A percentile compares a stretch with the other conserved stretches of the same genome.
Evolutionary conservation across 2,797 vertebrate species (phyloP).

Genomic region (Phalanger gymnotis): DNA sequence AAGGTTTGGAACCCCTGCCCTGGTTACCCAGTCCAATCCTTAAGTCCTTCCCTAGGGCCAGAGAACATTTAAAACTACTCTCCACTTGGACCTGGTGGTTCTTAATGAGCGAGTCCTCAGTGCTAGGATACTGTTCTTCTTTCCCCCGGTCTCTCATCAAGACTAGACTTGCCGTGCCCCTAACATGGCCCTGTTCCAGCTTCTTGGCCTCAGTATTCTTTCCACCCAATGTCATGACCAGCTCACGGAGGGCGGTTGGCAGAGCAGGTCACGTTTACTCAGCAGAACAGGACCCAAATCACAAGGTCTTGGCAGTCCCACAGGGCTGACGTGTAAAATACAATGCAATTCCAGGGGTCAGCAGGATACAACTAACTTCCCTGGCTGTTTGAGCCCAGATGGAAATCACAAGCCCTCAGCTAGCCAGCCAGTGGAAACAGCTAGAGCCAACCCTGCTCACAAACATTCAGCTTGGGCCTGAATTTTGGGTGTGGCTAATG

Average conservation of each 20-base stretch:
- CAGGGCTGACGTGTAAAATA: not conserved
- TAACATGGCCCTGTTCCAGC: not conserved
- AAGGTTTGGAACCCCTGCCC: not conserved
- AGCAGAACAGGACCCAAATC: not conserved
- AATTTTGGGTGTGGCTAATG: not conserved
- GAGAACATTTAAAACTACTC: not conserved
- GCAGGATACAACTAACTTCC: not conserved
- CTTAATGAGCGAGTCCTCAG: not conserved
- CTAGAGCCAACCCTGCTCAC: not conserved
- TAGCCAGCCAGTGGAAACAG: not conserved
- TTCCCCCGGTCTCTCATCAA: not conserved
- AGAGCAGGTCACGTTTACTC: not conserved
- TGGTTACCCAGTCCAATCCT: not conserved
- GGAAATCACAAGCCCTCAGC: not conserved
- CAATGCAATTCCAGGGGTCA: not conserved
- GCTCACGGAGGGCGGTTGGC: not conserved
- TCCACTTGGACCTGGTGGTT: not conserved
- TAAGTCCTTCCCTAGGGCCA: not conserved
- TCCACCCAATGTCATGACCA: not conserved
- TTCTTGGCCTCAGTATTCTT: not conserved
- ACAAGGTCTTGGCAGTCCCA: not conserved
- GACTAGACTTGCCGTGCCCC: not conserved
- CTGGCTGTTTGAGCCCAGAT: not conserved
- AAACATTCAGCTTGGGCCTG: not conserved
- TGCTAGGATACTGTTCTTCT: not conserved